phyloP scores from a whole-genome alignment of 2,113 vertebrate species.

The Maccullochella peelii region DNA sequence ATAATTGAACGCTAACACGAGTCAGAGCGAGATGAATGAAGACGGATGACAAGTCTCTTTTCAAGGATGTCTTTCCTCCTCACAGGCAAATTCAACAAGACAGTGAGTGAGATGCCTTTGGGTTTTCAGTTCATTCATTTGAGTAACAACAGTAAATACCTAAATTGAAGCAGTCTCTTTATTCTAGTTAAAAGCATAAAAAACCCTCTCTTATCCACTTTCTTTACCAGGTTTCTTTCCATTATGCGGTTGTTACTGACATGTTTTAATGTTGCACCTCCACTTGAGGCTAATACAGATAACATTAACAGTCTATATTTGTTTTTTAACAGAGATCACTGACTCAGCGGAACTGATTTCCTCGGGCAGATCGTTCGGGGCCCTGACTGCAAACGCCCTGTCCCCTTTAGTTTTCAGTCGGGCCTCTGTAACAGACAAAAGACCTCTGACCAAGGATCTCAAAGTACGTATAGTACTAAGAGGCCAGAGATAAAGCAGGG shows the following conservation, averaged over 20 bases:
- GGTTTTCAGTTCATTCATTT: slow-evolving; percentile 27
- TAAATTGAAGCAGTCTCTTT: slow-evolving; percentile 24
- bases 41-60: slow-evolving; percentile 47
- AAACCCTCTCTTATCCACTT: not conserved
- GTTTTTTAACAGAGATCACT: not conserved
- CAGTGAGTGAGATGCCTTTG: slow-evolving; percentile 12
- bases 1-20: slow-evolving; percentile 69
- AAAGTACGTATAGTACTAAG: no score
- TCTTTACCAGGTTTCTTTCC: not conserved
- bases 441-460: no score
- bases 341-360: no score
- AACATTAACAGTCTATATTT: not conserved
- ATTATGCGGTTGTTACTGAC: not conserved
- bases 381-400: no score
- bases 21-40: slow-evolving; percentile 61
- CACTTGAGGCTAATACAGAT: not conserved
- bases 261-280: not conserved
- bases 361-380: no score
- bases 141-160: slow-evolving; percentile 24
- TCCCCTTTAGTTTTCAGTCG: no score
- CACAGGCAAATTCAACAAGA: slow-evolving; percentile 9
- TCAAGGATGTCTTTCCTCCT: slow-evolving; percentile 41
- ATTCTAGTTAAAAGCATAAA: slow-evolving; percentile 15
- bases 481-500: no score
- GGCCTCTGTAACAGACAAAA: no score